These are phyloP conservation scores for Strigamia maritima DNA, from an alignment of 2,888 invertebrate species.

Conservation along the genomic window DNA sequence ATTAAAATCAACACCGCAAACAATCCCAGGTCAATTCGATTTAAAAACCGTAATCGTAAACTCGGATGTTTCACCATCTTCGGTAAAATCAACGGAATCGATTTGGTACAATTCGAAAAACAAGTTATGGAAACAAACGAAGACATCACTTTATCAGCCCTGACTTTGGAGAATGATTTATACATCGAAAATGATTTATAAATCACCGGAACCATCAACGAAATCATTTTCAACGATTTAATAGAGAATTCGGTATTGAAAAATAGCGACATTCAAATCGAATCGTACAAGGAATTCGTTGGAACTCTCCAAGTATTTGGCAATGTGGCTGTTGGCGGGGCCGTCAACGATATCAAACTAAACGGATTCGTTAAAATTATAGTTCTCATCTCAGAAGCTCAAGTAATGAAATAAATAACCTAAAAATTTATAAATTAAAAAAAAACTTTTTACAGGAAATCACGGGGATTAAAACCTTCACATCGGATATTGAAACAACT, in stretches of 20 bases:
- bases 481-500: neutral
- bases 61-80: neutral
- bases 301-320: neutral
- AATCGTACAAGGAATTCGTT: neutral
- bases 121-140: neutral
- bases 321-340: neutral
- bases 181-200: neutral
- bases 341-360: neutral
- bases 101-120: neutral
- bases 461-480: slow-evolving; percentile 3
- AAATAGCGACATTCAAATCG: neutral
- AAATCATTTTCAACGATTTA: neutral
- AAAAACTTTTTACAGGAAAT: neutral
- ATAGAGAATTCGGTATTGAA: neutral
- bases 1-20: neutral
- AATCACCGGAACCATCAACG: neutral
- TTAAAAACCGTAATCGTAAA: neutral
- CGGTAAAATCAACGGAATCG: neutral
- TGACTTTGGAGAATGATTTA: neutral
- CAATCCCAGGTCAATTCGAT: neutral
- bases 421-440: neutral
- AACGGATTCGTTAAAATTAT: neutral
- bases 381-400: neutral
- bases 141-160: neutral
- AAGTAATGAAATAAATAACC: neutral